A percentile compares a stretch with the other conserved stretches of the same genome.
Evolutionary conservation across 2,797 vertebrate species (phyloP).

Genomic region (Poeciliopsis infans): DNA sequence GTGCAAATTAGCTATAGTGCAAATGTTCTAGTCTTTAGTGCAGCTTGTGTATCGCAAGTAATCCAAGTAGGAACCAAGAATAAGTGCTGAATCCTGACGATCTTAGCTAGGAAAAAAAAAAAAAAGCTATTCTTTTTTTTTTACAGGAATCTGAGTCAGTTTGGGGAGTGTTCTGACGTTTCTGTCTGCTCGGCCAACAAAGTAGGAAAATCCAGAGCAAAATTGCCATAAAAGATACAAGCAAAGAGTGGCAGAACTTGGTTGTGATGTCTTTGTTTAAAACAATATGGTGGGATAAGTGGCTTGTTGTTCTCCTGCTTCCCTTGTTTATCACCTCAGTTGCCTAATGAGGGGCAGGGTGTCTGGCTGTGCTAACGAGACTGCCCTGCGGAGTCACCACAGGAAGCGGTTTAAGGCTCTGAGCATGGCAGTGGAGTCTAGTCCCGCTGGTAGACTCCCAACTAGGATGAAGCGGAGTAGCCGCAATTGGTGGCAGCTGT

Average conservation of each 20-base stretch:
- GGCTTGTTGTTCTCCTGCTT: slow-evolving; percentile 68
- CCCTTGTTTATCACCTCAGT: slow-evolving; percentile 68
- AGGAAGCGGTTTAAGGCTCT: slow-evolving; percentile 73
- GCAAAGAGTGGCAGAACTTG: slow-evolving; percentile 21
- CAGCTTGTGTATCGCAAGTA: slow-evolving; percentile 39
- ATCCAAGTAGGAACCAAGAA: slow-evolving; percentile 50
- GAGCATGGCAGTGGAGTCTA: slow-evolving; percentile 42
- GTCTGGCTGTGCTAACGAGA: slow-evolving; percentile 68
- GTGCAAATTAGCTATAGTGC: slow-evolving; percentile 14
- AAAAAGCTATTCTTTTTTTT: slow-evolving; percentile 19
- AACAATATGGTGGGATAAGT: slow-evolving; percentile 47
- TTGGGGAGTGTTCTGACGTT: slow-evolving; percentile 29
- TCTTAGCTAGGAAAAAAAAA: slow-evolving; percentile 24
- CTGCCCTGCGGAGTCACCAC: slow-evolving; percentile 59
- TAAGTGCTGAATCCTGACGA: slow-evolving; percentile 34
- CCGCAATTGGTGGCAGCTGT: slow-evolving; percentile 61
- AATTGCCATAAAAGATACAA: slow-evolving; percentile 37
- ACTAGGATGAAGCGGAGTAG: slow-evolving; percentile 51
- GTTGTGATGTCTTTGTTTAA: slow-evolving; percentile 22
- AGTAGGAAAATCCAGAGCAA: slow-evolving; percentile 11
- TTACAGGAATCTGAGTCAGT: slow-evolving; percentile 54
- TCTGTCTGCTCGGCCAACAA: slow-evolving; percentile 42
- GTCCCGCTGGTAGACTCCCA: slow-evolving; percentile 48
- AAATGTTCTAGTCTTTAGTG: slow-evolving; percentile 42
- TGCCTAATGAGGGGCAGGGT: slow-evolving; percentile 68